phyloP scores from a whole-genome alignment of 2,797 vertebrate genomes.

The Oreochromis grahami region DNA sequence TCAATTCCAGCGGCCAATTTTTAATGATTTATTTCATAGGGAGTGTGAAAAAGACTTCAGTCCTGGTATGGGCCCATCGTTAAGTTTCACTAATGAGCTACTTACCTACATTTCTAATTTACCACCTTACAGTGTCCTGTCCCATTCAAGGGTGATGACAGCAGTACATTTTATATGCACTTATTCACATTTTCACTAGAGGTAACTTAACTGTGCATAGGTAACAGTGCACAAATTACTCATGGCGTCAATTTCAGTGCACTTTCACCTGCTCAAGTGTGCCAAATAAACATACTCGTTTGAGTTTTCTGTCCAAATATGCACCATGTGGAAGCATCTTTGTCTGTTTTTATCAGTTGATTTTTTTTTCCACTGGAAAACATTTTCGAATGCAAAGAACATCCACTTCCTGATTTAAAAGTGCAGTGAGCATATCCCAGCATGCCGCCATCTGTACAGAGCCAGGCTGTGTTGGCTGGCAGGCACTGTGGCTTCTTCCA shows the following conservation, averaged over 20 bases:
- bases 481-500: slow-evolving; percentile 54
- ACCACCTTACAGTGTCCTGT: background rate
- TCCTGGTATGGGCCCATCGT: background rate
- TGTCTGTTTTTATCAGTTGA: background rate
- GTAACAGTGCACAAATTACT: background rate
- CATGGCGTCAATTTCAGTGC: background rate
- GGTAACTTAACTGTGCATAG: background rate
- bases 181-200: background rate
- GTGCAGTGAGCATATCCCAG: slow-evolving; percentile 17
- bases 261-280: background rate
- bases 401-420: slow-evolving; percentile 42
- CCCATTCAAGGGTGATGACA: background rate
- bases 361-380: background rate
- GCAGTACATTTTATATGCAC: background rate
- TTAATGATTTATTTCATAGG: too few relatives aligned
- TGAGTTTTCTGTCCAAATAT: background rate
- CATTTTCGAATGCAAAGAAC: slow-evolving; percentile 20
- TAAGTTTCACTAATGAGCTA: background rate
- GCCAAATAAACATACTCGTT: background rate
- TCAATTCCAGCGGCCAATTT: background rate
- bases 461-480: slow-evolving; percentile 45
- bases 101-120: background rate
- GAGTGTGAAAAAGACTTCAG: background rate
- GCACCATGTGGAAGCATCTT: background rate
- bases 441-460: slow-evolving; percentile 52